These are phyloP conservation scores for Parapsyche elsis DNA, from an alignment of 1,140 invertebrate species.

Conservation along the genomic window DNA sequence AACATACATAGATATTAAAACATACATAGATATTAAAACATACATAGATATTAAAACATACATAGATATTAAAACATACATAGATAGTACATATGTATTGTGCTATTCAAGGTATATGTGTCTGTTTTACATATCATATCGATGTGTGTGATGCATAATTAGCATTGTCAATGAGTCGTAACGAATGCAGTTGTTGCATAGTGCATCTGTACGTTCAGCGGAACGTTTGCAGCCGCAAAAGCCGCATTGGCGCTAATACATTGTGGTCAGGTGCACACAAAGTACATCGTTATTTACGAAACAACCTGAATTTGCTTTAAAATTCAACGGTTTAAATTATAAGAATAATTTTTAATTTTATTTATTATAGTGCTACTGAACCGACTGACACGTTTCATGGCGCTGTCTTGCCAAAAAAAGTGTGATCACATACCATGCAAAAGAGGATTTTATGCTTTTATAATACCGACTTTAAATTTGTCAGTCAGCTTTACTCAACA, in stretches of 20 bases:
- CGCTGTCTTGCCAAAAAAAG: too few relatives aligned
- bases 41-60: background rate
- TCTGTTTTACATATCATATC: too few relatives aligned
- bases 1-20: background rate
- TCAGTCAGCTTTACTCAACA: too few relatives aligned
- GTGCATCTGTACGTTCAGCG: background rate
- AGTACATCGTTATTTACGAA: slow-evolving; percentile 6
- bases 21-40: background rate
- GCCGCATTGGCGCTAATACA: slow-evolving; percentile 24
- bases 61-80: background rate
- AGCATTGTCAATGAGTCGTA: slow-evolving; percentile 34
- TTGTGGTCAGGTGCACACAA: slow-evolving; percentile 12
- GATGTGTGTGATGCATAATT: background rate
- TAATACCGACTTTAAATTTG: too few relatives aligned
- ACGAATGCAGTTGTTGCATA: slow-evolving; percentile 26
- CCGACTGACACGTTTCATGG: too few relatives aligned
- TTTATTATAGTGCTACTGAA: too few relatives aligned
- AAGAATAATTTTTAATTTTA: too few relatives aligned
- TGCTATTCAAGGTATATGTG: too few relatives aligned
- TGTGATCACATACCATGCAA: too few relatives aligned
- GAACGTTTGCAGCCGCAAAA: slow-evolving; percentile 1
- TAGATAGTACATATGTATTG: too few relatives aligned
- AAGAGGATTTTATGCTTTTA: too few relatives aligned
- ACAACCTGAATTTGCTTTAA: background rate
- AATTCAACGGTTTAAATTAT: too few relatives aligned